phyloP scores from a whole-genome alignment of 2,797 vertebrate genomes.

The Gymnodraco acuticeps region DNA sequence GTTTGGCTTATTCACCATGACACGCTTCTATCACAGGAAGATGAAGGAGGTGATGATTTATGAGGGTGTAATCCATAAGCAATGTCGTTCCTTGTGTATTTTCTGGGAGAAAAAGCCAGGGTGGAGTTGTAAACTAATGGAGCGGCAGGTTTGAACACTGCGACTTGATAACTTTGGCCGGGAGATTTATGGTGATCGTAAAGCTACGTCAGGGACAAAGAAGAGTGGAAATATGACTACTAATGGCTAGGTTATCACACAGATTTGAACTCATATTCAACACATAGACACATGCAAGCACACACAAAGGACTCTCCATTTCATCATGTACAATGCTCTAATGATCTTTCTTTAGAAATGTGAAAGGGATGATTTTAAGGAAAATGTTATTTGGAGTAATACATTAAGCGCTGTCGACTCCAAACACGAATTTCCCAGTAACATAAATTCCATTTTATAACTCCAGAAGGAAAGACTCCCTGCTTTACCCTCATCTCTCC shows the following conservation, averaged over 20 bases:
- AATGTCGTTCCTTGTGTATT: slow-evolving; percentile 77
- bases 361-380: slow-evolving; percentile 88
- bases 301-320: slow-evolving; percentile 68
- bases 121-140: slow-evolving; percentile 86
- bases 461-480: slow-evolving; percentile 87
- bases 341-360: slow-evolving; percentile 87
- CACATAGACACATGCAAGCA: slow-evolving; percentile 52
- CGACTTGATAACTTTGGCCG: slow-evolving; percentile 81
- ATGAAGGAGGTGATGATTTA: slow-evolving; percentile 81
- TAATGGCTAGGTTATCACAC: slow-evolving; percentile 79
- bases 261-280: slow-evolving; percentile 42
- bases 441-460: slow-evolving; percentile 94
- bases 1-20: slow-evolving; percentile 78
- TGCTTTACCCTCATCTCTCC: slow-evolving; percentile 74
- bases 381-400: slow-evolving; percentile 91
- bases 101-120: slow-evolving; percentile 72
- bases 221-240: slow-evolving; percentile 74
- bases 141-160: slow-evolving; percentile 80
- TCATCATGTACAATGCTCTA: slow-evolving; percentile 85
- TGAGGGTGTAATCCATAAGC: slow-evolving; percentile 77
- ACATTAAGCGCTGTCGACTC: slow-evolving; percentile 88
- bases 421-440: slow-evolving; percentile 85
- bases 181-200: slow-evolving; percentile 85
- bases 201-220: slow-evolving; percentile 84
- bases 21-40: slow-evolving; percentile 68